Conservation (phyloP, 2,113 vertebrate species). For the Trogon melanurus region DNA sequence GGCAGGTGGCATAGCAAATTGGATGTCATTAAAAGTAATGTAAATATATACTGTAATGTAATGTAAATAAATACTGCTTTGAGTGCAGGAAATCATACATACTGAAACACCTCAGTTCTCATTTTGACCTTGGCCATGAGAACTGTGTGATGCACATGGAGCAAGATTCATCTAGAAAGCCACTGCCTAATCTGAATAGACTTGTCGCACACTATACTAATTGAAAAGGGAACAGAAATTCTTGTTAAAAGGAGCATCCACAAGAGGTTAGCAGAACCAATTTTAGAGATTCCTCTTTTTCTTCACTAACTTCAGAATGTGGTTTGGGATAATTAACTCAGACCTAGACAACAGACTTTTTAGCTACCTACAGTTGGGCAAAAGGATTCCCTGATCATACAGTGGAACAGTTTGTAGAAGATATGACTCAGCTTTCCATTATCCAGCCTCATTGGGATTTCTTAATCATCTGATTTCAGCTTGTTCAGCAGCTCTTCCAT, state of each 20-base stretch:
- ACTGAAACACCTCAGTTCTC: neutral
- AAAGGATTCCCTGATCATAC: neutral
- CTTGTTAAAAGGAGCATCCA: neutral
- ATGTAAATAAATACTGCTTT: neutral
- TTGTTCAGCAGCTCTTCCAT: neutral
- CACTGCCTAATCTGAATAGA: neutral
- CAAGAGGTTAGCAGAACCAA: neutral
- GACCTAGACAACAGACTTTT: neutral
- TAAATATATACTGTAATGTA: neutral
- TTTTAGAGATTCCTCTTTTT: neutral
- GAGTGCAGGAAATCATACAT: neutral
- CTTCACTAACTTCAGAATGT: neutral
- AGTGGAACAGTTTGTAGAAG: neutral
- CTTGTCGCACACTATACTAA: neutral
- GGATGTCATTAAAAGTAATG: neutral
- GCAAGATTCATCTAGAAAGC: neutral
- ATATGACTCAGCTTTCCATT: neutral
- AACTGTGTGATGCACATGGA: neutral
- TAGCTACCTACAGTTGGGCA: neutral
- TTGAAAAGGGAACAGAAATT: neutral
- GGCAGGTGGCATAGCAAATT: neutral
- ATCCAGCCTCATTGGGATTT: neutral
- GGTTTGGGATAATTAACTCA: neutral
- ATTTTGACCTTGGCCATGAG: neutral
- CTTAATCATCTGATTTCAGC: neutral